Evolutionary conservation across 1,140 invertebrate genomes (phyloP), one percentile per base, ranked within the genome.

Genomic region (Drosophila cardini): DNA sequence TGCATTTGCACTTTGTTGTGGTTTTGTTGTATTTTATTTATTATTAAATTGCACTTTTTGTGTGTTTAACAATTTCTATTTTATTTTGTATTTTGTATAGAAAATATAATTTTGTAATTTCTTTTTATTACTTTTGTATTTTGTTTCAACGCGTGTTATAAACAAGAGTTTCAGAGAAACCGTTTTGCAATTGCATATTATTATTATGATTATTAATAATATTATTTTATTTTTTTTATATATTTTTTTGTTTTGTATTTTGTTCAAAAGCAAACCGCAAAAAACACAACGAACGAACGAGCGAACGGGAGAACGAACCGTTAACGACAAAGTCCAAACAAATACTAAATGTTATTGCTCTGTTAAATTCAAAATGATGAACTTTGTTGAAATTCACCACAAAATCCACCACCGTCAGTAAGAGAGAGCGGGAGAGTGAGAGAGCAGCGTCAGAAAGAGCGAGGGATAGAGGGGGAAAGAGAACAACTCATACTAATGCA

Each of bases 271-370:
- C 69, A 76, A 76, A 67, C 74, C 70, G 61, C 61, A 72, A 72
- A 67, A 67, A 72, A 76, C 67, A 71, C 67, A 70, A 75, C 72
- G 60, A 72, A 72, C 67, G 68, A 69, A 58, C 77, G 75, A 79
- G 67, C 76, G 67, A 75, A 79, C 80, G 80, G 63, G 34, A 69
- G 71, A 80, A 85, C 81, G 85, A 89, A 90, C 89, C 89, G 89
- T 73, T 75, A 89, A 90, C 83, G 82, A 82, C 80, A 76, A 82
- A 80, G 78, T 90, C 87, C 80, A 90, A 90, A 86, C 84, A 90
- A 91, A 90, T 90, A 90, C 76, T 85, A 82, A 90, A 81, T 72
- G 65, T 62, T 57, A 82, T 77, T 75, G 58, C 75, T 57, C 72
- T 76, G 71, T 74, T 74, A 64, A 77, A 68, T 42, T 48, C 58